These are phyloP conservation scores for Cryptophagus acutangulus DNA, from an alignment of 2,888 invertebrate genomes.

Conservation along the genomic window DNA sequence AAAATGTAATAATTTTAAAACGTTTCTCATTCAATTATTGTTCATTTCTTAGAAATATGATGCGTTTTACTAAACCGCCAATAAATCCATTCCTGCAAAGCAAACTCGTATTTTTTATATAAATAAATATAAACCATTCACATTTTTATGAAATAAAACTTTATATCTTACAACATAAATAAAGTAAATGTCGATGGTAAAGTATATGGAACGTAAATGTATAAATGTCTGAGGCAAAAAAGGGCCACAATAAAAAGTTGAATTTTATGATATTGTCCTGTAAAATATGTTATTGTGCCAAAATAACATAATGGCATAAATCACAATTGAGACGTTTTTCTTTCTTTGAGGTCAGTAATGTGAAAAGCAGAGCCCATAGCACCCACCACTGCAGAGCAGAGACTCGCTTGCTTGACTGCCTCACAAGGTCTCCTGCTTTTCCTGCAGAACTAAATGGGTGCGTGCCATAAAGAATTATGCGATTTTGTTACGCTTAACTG, in stretches of 20 bases:
- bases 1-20: no score
- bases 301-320: slow-evolving; percentile 32
- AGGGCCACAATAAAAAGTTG: slow-evolving; percentile 25
- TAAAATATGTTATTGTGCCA: slow-evolving; percentile 33
- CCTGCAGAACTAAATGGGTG: slow-evolving; percentile 11
- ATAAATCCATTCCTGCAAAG: no score
- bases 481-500: slow-evolving; percentile 10
- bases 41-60: no score
- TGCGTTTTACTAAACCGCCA: no score
- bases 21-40: no score
- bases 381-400: no score
- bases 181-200: slow-evolving; percentile 16
- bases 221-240: slow-evolving; percentile 28
- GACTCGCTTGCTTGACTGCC: slow-evolving; percentile 19
- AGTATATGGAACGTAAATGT: slow-evolving; percentile 21
- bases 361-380: slow-evolving; percentile 21
- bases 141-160: no score
- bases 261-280: slow-evolving; percentile 31
- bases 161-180: slow-evolving; percentile 15
- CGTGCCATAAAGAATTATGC: slow-evolving; percentile 13
- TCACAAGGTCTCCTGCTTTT: slow-evolving; percentile 10
- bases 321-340: slow-evolving; percentile 22
- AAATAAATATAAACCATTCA: no score
- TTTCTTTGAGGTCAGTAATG: slow-evolving; percentile 24
- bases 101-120: no score